phyloP scores from a whole-genome alignment of 1,140 invertebrate genomes.

The Protaetia brevitarsis region DNA sequence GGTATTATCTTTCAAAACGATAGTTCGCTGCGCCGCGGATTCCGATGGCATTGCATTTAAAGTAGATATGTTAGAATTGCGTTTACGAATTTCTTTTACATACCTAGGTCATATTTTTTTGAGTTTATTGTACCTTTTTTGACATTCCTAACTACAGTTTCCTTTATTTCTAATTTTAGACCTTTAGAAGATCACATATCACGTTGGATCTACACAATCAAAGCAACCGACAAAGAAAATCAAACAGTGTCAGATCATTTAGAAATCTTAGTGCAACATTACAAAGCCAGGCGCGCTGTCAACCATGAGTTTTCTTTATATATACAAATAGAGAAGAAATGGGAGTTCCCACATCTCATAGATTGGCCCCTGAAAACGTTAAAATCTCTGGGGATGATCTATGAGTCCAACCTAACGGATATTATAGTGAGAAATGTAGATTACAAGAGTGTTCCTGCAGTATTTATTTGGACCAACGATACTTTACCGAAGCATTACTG shows the following conservation, averaged over 20 bases:
- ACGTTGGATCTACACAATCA: slow-evolving; percentile 75
- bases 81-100: no score
- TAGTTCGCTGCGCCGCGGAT: no score
- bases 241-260: slow-evolving; percentile 65
- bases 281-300: slow-evolving; percentile 68
- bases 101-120: no score
- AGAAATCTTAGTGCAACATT: slow-evolving; percentile 79
- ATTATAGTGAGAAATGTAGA: slow-evolving; percentile 67
- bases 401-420: slow-evolving; percentile 60
- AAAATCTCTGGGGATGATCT: slow-evolving; percentile 65
- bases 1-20: no score
- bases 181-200: slow-evolving; percentile 82
- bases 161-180: slow-evolving; percentile 50
- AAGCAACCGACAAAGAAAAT: slow-evolving; percentile 74
- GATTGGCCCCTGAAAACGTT: slow-evolving; percentile 72
- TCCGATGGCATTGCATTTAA: no score
- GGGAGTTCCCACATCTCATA: slow-evolving; percentile 60
- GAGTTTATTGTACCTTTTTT: no score
- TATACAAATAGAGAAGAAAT: slow-evolving; percentile 61
- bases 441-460: slow-evolving; percentile 55
- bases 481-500: slow-evolving; percentile 74
- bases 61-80: no score
- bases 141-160: no score
- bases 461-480: slow-evolving; percentile 86
- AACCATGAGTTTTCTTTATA: slow-evolving; percentile 78